phyloP scores from a whole-genome alignment of 2,797 vertebrate species.

The Sebastes itinus region DNA sequence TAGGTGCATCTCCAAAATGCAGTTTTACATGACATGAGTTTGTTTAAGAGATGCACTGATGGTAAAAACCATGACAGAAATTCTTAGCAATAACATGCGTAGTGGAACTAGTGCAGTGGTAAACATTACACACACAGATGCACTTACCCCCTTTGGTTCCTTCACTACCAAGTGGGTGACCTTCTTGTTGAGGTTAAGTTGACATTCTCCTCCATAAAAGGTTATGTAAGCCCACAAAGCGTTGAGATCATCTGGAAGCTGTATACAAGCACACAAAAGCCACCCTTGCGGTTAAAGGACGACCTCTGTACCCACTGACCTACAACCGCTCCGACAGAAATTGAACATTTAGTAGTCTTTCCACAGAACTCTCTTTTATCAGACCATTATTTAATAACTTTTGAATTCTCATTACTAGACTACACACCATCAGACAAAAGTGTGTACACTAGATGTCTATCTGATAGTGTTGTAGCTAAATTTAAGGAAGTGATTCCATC shows the following conservation, averaged over 20 bases:
- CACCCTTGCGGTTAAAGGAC: no score
- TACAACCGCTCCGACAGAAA: no score
- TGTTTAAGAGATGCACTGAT: background rate
- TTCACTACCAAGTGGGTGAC: conserved; percentile 95
- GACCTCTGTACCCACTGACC: no score
- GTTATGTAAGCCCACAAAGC: conserved; percentile 94
- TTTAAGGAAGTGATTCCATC: no score
- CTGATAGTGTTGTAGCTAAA: no score
- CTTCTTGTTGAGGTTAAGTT: conserved; percentile 93
- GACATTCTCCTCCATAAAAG: conserved; percentile 95
- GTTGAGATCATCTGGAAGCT: conserved; percentile 92
- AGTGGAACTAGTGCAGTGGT: background rate
- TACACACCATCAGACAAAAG: no score
- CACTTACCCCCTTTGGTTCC: conserved; percentile 94
- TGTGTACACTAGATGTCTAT: no score
- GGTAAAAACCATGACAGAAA: background rate
- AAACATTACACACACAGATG: background rate
- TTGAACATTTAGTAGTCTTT: no score
- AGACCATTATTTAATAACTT: no score
- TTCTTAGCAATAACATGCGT: background rate
- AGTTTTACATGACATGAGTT: background rate
- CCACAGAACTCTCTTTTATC: no score
- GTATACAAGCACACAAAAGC: conserved; percentile 1
- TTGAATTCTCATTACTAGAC: no score
- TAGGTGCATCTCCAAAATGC: background rate